Percentiles rank a stretch among this genome's conserved stretches.
Evolutionary conservation across 2,797 vertebrate species (phyloP).

Genomic region (Heteromormyrus szaboi): DNA sequence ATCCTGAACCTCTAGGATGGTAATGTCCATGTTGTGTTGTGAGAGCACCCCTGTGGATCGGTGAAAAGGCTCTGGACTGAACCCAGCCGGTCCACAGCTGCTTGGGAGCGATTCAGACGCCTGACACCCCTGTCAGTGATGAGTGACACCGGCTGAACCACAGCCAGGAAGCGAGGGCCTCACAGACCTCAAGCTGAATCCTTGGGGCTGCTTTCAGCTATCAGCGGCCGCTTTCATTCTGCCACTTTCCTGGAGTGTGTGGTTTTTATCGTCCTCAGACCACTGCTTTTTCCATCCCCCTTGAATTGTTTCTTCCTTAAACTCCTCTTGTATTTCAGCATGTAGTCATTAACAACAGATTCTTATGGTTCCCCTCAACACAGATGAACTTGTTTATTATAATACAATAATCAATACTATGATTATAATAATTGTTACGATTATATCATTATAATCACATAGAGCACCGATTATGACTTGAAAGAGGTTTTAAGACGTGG

Average conservation of each 20-base stretch:
- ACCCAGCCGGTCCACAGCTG: constrained; percentile 29
- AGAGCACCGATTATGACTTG: neutral
- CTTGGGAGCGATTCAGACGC: constrained; percentile 29
- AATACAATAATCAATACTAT: neutral
- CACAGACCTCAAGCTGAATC: neutral
- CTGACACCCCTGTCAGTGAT: constrained; percentile 22
- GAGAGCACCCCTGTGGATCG: neutral
- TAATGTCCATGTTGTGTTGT: neutral
- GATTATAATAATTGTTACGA: neutral
- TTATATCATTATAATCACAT: neutral
- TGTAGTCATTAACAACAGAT: neutral
- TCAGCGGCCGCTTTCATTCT: neutral
- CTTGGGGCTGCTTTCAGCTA: neutral
- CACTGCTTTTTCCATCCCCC: neutral
- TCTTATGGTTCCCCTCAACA: neutral
- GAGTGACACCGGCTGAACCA: constrained; percentile 28
- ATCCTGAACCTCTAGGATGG: neutral
- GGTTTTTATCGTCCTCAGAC: neutral
- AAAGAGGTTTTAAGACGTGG: neutral
- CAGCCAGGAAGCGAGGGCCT: neutral
- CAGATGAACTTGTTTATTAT: neutral
- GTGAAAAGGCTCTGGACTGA: constrained; percentile 22
- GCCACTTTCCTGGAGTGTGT: neutral
- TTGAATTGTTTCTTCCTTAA: neutral
- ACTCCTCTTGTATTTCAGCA: neutral